Evolutionary conservation across 2,797 vertebrate species (phyloP), one percentile per base, ranked within the genome.

Genomic region (Sebastes wilsoni): DNA sequence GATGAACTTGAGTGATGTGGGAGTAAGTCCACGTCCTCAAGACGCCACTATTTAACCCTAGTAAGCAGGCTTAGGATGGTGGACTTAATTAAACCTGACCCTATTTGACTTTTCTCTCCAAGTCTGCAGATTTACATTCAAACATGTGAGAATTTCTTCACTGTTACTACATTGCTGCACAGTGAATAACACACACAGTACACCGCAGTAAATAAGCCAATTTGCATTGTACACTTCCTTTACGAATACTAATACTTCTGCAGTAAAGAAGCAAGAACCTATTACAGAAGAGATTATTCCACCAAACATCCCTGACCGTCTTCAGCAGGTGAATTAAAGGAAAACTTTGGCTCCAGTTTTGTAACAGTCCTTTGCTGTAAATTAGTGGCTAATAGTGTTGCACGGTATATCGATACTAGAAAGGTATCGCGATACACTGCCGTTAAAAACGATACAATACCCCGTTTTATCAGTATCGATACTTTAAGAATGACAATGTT

Each of bases 21-120:
- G 69, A 80, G 42, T 22, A 79, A 87, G 77, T 46, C 67, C 52
- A 75, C 52, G 61, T 80, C 77, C 61, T 81, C 71, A 77, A 69
- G 69, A 75, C 64, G 71, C 23, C 27, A 72, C 66, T 68, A 72
- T 73, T 83, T 79, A 88, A 75, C 82, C 68, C 60, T 34, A 52
- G 65, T 76, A 78, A 77, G 80, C 71, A 61, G 77, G 71, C 68
- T 89, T 76, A 87, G 61, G 66, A 77, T 65, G 62, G 32, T 52
- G 32, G 67, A 78, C 80, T 75, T 78, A 83, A 86, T 85, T 83
- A 80, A 87, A 86, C 32, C 32, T 46, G 60, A 82, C 70, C 76
- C 54, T 75, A 46, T 64, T 55, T 46, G 28, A 80, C 75, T 84
- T 79, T 65, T 70, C 61, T 56, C 64, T 77, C 27, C 1, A n/a